Evolutionary conservation across 2,113 vertebrate species (phyloP).

Genomic region (Rousettus leschenaultii): DNA sequence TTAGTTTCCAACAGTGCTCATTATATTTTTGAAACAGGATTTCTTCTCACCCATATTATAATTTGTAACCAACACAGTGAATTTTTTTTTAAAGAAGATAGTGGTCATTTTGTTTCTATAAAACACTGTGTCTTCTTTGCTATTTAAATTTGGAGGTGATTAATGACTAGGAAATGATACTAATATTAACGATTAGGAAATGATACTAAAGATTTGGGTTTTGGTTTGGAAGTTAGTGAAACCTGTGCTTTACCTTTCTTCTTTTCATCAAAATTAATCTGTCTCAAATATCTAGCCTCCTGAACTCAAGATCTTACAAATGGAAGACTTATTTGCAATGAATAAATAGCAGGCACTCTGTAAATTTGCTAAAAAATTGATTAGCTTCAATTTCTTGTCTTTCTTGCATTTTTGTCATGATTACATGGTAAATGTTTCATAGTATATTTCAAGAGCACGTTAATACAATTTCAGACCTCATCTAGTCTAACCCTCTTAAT

Average conservation of each 20-base stretch:
- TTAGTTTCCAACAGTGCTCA: neutral
- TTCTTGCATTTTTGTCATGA: neutral
- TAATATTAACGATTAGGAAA: neutral
- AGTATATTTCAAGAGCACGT: neutral
- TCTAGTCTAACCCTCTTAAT: neutral
- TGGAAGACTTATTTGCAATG: neutral
- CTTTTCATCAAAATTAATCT: neutral
- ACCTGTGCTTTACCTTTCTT: neutral
- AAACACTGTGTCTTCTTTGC: neutral
- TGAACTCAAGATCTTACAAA: neutral
- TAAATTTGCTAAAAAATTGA: neutral
- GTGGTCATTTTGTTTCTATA: neutral
- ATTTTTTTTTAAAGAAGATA: neutral
- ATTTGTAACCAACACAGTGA: neutral
- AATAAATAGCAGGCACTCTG: neutral
- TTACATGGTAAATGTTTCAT: neutral
- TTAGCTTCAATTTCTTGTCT: neutral
- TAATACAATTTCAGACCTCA: neutral
- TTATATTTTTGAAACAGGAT: neutral
- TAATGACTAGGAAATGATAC: neutral
- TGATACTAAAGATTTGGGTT: neutral
- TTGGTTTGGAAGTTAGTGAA: constrained; percentile 6
- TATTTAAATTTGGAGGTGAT: neutral
- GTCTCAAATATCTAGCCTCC: neutral
- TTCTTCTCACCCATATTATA: neutral